These are phyloP conservation scores for Lasiommata megera DNA, from an alignment of 2,888 invertebrate species.

Conservation along the genomic window DNA sequence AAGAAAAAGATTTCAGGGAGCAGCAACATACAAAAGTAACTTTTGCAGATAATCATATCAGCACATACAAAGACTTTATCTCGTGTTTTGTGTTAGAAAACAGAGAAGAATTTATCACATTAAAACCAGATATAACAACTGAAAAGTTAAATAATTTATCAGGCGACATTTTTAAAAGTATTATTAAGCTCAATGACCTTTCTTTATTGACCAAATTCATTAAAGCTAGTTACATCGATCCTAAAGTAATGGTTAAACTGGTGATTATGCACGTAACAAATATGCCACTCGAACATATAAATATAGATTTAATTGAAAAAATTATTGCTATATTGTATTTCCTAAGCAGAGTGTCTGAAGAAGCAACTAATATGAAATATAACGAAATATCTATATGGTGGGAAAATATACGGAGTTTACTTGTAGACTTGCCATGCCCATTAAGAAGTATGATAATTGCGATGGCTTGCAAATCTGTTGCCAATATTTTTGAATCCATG, in stretches of 20 bases:
- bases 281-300: constrained; percentile 76
- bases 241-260: constrained; percentile 86
- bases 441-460: constrained; percentile 91
- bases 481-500: constrained; percentile 69
- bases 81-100: constrained; percentile 76
- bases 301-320: constrained; percentile 83
- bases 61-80: constrained; percentile 78
- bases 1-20: constrained; percentile 66
- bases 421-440: constrained; percentile 88
- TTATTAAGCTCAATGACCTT: constrained; percentile 62
- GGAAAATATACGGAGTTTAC: constrained; percentile 86
- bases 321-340: constrained; percentile 84
- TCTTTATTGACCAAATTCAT: constrained; percentile 48
- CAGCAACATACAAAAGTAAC: constrained; percentile 75
- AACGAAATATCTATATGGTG: constrained; percentile 91
- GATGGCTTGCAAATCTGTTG: constrained; percentile 90
- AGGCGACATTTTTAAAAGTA: constrained; percentile 63
- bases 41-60: constrained; percentile 76
- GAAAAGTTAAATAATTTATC: constrained; percentile 59
- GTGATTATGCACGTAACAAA: constrained; percentile 88
- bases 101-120: constrained; percentile 47
- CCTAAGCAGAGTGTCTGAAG: constrained; percentile 83
- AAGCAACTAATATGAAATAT: constrained; percentile 83
- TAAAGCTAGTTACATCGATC: constrained; percentile 57
- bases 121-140: constrained; percentile 51